Evolutionary conservation across 2,797 vertebrate genomes (phyloP), one percentile per base, ranked within the genome.

Genomic region (Trachurus trachurus): DNA sequence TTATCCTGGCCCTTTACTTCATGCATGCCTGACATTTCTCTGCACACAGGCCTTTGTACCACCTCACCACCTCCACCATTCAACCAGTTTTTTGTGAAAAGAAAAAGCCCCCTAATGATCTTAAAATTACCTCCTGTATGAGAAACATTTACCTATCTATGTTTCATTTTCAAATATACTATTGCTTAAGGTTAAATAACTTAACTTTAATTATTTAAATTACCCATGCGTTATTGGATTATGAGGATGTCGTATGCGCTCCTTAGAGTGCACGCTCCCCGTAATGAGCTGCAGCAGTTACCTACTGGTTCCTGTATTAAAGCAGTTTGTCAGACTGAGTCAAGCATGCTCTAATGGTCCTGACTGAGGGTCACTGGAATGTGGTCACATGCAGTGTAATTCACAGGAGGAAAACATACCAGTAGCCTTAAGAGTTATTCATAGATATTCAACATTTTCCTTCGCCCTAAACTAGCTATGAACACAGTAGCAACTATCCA

Each of bases 341-440:
- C 73, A 76, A 76, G 80, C 73, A 22, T 85, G 77, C 72, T 29
- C 49, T 82, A 86, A 88, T 80, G 57, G 66, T 78, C 40, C 61
- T 74, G 81, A 87, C 69, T 58, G 69, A 71, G 49, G 81, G 62
- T 89, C 76, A 78, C 50, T 85, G 87, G 87, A 90, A 92, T 91
- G 85, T 90, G 83, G 71, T 91, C 92, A 93, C 90, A 87, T 75
- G 84, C 64, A 62, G 26, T 1, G 34, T 83, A 87, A 91, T 82
- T 83, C 80, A 80, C 71, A 82, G 76, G 17, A 75, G 66, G 84
- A 78, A 77, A 82, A 85, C 82, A 87, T 54, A 65, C 58, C 22
- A 70, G 31, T 66, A 57, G 67, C 49, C 60, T 53, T 31, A 17
- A 42, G 44, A 68, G 65, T 40, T 59, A 47, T 69, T 68, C 65